Evolutionary conservation across 2,888 invertebrate species (phyloP), one percentile per base, ranked within the genome.

Genomic region (Pandemis heparana): DNA sequence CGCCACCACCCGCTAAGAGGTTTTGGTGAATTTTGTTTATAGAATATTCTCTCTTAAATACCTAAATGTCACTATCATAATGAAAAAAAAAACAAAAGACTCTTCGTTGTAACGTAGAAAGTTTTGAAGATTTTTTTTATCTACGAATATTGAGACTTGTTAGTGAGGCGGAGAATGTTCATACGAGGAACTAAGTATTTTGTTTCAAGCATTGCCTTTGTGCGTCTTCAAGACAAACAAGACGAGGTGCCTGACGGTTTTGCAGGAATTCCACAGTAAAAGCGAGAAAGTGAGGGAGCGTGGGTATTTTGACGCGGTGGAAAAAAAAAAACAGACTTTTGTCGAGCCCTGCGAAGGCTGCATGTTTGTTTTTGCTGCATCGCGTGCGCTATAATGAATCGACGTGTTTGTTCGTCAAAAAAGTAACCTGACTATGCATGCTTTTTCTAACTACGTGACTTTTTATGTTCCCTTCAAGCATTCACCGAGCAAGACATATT

Each of bases 171-270:
- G 53, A 64, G 68, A 62, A 73, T 73, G 59, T 48, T 73, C 59
- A 72, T 63, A 67, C 53, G 14, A 39, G 46, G 23, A 53, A 56
- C 46, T 43, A 53, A 56, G 38, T 43, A 48, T 73, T 69, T 69
- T 73, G 64, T 73, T 73, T 65, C 65, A 53, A 70, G 56, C 56
- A 48, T 41, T n/a, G 53, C 60, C 61, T 74, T 74, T 74, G 64
- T 63, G 12, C 61, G 39, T 48, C 23, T 73, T 32, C 12, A 59
- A 60, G 60, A 70, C 59, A 70, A 69, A 74, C 65, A 60, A 61
- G 43, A 60, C 70, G 9, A 53, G 53, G 7, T n/a, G 53, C 53
- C 18, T 9, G 61, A 60, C 23, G 48, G 16, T 64, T 41, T 69
- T 64, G 65, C n/a, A 32, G 56, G 62, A 46, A 63, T 68, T 16